These are phyloP conservation scores for Dendrolimus punctatus DNA, from an alignment of 1,140 invertebrate genomes.

Conservation along the genomic window DNA sequence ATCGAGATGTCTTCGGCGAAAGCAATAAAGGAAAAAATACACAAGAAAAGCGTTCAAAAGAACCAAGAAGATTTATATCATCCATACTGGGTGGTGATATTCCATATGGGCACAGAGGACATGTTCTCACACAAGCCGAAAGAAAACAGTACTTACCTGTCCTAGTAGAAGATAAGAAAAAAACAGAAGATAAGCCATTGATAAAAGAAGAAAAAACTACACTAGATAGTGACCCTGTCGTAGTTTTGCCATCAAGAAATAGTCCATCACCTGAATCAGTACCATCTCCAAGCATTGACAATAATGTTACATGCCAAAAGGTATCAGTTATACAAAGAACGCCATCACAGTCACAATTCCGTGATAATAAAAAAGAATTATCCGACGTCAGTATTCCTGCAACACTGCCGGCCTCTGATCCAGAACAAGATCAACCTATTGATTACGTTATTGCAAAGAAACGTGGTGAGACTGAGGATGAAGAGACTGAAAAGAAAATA, in stretches of 20 bases:
- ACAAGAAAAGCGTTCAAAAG: slow-evolving; percentile 48
- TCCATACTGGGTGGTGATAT: slow-evolving; percentile 83
- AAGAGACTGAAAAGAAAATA: slow-evolving; percentile 73
- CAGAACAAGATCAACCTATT: slow-evolving; percentile 87
- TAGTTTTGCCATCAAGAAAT: slow-evolving; percentile 57
- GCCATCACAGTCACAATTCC: slow-evolving; percentile 74
- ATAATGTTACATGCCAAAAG: slow-evolving; percentile 74
- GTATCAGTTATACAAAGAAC: slow-evolving; percentile 88
- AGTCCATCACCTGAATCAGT: slow-evolving; percentile 61
- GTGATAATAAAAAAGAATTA: slow-evolving; percentile 69
- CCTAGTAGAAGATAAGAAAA: slow-evolving; percentile 52
- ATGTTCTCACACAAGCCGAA: slow-evolving; percentile 83
- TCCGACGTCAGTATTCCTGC: slow-evolving; percentile 66
- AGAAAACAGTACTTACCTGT: slow-evolving; percentile 84
- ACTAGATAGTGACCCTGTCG: slow-evolving; percentile 51
- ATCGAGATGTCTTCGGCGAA: slow-evolving; percentile 65
- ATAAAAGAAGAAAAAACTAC: slow-evolving; percentile 62
- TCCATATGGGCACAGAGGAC: slow-evolving; percentile 79
- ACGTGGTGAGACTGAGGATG: slow-evolving; percentile 77
- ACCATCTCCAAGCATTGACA: slow-evolving; percentile 63
- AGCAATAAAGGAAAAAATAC: slow-evolving; percentile 33
- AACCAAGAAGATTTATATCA: slow-evolving; percentile 80
- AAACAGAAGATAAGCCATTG: slow-evolving; percentile 56
- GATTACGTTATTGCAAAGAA: slow-evolving; percentile 90
- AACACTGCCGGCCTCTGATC: slow-evolving; percentile 65